These are phyloP conservation scores for Phymanthus crucifer DNA, from an alignment of 92 coral and sea anemone genomes.

Conservation along the genomic window DNA sequence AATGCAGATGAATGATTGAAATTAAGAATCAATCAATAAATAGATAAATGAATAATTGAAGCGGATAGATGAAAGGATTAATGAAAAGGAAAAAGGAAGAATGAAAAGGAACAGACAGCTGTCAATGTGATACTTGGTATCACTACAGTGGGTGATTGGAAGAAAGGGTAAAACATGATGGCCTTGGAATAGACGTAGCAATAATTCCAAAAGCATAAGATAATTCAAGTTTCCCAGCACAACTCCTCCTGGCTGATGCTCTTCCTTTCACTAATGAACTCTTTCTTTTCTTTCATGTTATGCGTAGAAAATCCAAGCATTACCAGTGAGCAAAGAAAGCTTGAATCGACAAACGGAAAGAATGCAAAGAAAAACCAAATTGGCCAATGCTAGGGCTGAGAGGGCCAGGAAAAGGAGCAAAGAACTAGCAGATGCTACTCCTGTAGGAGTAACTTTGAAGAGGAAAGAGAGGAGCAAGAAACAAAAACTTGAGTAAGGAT, in stretches of 20 bases:
- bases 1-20: not conserved
- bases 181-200: too few relatives aligned
- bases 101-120: not conserved
- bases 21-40: not conserved
- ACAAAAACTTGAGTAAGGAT: constrained; percentile 54
- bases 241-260: too few relatives aligned
- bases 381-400: constrained; percentile 91
- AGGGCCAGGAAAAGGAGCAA: constrained; percentile 89
- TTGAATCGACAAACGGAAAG: constrained; percentile 56
- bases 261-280: too few relatives aligned
- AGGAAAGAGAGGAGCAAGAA: constrained; percentile 50
- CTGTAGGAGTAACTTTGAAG: constrained; percentile 21
- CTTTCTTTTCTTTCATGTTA: not conserved
- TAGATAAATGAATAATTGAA: not conserved
- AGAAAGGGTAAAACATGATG: too few relatives aligned
- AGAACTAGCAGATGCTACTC: constrained; percentile 22
- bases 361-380: constrained; percentile 58
- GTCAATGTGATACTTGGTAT: too few relatives aligned
- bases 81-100: not conserved
- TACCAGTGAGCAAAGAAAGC: constrained; percentile 54
- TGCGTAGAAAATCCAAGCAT: constrained; percentile 8
- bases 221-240: too few relatives aligned
- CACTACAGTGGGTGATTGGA: too few relatives aligned
- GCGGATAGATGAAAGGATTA: not conserved
- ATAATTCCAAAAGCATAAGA: too few relatives aligned